Base-by-base conservation (phyloP, 2,888 invertebrate genomes). In the Chirona hameri region DNA sequence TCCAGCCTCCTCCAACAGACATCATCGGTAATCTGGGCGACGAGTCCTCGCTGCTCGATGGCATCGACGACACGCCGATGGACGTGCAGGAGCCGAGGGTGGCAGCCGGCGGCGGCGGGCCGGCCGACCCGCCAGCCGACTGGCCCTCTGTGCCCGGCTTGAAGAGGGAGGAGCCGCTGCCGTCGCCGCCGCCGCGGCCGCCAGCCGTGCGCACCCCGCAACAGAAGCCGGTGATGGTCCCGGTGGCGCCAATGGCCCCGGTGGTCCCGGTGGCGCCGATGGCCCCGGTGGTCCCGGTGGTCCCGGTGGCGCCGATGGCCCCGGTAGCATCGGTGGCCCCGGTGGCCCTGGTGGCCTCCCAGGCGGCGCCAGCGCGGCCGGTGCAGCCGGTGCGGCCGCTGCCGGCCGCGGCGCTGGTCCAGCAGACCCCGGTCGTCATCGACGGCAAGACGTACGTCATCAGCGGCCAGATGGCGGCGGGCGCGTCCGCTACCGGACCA, bases 361-460 rank as follows among this genome's bases (percentile, higher is more conserved):
- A 39, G 29, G 18, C 46, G 24, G 18, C 18, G 39, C 31, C 72
- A 12, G 29, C 69, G 21, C 72, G 12, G 39, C 72, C 72, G 7
- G 76, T 76, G 76, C 72, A 29, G 72, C 72, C 27, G 72, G 31
- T 76, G 39, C 27, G 21, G 46, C 46, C 46, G 76, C 21, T 46
- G 46, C 65, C n/a, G n/a, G 10, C 21, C 39, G 46, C 76, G 39
- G 24, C 39, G 39, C 4, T 14, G 21, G 76, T 10, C 65, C 46
- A 10, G 24, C 76, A 39, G 39, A 39, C 76, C 24, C 76, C 76
- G 7, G 39, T 76, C 39, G 39, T 76, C 39, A 46, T 76, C 46
- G 76, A 76, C 76, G 76, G 39, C 21, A 39, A 76, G 76, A 10
- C 76, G 39, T 76, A 76, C 46, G 76, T 76, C 76, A 76, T 76